A percentile compares a stretch with the other conserved stretches of the same genome.
Evolutionary conservation across 2,797 vertebrate species (phyloP).

Genomic region (Sandelia bainsii): DNA sequence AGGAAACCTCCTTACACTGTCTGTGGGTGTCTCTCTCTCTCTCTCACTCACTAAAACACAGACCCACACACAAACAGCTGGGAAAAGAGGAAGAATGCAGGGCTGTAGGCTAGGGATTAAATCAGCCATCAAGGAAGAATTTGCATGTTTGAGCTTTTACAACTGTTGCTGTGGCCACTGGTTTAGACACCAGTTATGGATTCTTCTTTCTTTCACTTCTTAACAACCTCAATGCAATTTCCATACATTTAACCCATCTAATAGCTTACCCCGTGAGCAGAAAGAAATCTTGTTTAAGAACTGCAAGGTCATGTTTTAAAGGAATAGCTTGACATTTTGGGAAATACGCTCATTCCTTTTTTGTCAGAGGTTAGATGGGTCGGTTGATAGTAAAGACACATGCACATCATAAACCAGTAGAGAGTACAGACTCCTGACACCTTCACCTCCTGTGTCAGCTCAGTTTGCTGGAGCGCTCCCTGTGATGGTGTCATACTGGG

Average conservation of each 20-base stretch:
- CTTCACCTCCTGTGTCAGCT: too few species aligned
- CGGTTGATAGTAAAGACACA: too few species aligned
- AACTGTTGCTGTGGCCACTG: constrained; percentile 62
- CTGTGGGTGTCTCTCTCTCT: neutral
- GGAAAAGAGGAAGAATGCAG: constrained; percentile 48
- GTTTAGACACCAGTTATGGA: constrained; percentile 20
- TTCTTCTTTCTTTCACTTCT: constrained; percentile 1
- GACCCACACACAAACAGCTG: constrained; percentile 28
- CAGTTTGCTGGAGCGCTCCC: too few species aligned
- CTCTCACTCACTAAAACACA: constrained; percentile 31
- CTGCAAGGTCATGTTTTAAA: too few species aligned
- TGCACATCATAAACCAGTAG: too few species aligned
- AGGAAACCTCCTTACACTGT: constrained; percentile 11
- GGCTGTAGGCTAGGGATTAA: constrained; percentile 52
- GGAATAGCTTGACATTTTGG: too few species aligned
- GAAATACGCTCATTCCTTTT: too few species aligned
- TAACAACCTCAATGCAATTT: constrained; percentile 21
- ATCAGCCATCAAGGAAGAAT: constrained; percentile 53
- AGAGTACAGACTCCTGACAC: too few species aligned
- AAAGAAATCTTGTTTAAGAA: too few species aligned
- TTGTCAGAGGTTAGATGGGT: too few species aligned
- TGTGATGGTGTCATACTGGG: too few species aligned
- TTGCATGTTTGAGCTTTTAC: constrained; percentile 69
- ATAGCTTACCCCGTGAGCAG: neutral
- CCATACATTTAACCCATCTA: constrained; percentile 19